Conservation (phyloP, 2,888 invertebrate species). For the Listrodromus nycthemerus region DNA sequence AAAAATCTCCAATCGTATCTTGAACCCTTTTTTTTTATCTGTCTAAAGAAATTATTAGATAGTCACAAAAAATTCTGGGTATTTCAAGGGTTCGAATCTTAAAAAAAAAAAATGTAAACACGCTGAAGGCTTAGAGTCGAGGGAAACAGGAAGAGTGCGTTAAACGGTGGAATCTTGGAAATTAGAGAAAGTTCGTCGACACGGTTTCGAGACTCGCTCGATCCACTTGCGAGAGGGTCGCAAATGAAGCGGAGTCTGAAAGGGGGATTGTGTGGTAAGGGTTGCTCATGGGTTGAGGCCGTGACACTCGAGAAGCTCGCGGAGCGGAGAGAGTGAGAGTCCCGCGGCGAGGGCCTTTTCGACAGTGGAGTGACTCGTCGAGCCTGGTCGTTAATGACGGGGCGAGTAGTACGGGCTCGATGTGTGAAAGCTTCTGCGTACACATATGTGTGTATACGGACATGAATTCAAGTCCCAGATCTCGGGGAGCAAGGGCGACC, state of each 20-base stretch:
- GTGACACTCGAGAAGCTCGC: constrained; percentile 67
- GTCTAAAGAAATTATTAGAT: too few species aligned
- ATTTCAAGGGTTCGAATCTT: background rate
- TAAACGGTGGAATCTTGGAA: constrained; percentile 50
- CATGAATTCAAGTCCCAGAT: constrained; percentile 39
- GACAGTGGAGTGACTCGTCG: constrained; percentile 57
- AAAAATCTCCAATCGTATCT: too few species aligned
- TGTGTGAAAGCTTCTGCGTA: background rate
- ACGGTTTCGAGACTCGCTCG: constrained; percentile 36
- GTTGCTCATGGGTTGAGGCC: constrained; percentile 65
- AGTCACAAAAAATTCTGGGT: too few species aligned
- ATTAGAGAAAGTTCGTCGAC: constrained; percentile 50
- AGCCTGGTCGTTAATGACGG: constrained; percentile 68
- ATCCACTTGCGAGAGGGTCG: constrained; percentile 58
- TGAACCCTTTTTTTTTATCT: too few species aligned
- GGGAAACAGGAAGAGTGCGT: background rate
- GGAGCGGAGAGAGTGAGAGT: constrained; percentile 43
- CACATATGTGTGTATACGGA: background rate
- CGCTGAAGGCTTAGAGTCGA: background rate
- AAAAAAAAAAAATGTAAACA: background rate
- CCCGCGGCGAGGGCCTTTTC: constrained; percentile 28
- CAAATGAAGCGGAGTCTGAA: constrained; percentile 66
- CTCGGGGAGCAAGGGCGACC: constrained; percentile 31
- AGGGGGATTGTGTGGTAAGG: constrained; percentile 37
- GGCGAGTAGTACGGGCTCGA: constrained; percentile 33